phyloP scores from a whole-genome alignment of 2,888 invertebrate genomes.

The Andrena chrysosceles region DNA sequence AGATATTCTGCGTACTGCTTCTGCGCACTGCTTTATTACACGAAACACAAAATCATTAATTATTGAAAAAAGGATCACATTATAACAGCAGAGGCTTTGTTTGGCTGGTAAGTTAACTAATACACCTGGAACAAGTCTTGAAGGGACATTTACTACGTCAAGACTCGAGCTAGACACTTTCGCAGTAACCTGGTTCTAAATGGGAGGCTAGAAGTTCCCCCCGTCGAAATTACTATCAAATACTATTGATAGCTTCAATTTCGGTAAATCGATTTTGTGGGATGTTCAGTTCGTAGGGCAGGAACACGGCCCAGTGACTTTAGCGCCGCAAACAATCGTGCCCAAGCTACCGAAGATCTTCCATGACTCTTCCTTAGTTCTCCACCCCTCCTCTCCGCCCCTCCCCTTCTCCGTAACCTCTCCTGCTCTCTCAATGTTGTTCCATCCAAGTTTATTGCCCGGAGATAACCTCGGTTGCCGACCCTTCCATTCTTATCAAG shows the following conservation, averaged over 20 bases:
- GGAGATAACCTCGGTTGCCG: slow-evolving; percentile 80
- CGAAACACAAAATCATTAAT: neutral
- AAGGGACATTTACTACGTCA: neutral
- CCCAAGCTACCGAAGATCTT: slow-evolving; percentile 59
- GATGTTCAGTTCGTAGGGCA: slow-evolving; percentile 49
- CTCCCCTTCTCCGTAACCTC: slow-evolving; percentile 16
- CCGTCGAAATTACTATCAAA: slow-evolving; percentile 51
- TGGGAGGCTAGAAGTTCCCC: slow-evolving; percentile 13
- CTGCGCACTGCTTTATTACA: no score
- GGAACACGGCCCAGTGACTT: slow-evolving; percentile 56
- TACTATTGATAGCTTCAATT: slow-evolving; percentile 60
- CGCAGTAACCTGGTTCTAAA: neutral
- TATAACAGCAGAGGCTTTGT: neutral
- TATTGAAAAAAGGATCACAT: neutral
- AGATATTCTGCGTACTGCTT: no score
- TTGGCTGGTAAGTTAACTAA: neutral
- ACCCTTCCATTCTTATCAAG: slow-evolving; percentile 81
- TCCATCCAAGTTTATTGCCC: slow-evolving; percentile 81
- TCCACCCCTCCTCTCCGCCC: slow-evolving; percentile 9
- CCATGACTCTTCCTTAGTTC: slow-evolving; percentile 62
- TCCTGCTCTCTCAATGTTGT: slow-evolving; percentile 75
- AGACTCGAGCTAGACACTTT: neutral
- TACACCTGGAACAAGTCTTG: neutral
- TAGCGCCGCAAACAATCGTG: slow-evolving; percentile 68
- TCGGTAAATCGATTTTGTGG: slow-evolving; percentile 68